Evolutionary conservation across 2,888 invertebrate genomes (phyloP).

Genomic region (Perizoma flavofasciatum): DNA sequence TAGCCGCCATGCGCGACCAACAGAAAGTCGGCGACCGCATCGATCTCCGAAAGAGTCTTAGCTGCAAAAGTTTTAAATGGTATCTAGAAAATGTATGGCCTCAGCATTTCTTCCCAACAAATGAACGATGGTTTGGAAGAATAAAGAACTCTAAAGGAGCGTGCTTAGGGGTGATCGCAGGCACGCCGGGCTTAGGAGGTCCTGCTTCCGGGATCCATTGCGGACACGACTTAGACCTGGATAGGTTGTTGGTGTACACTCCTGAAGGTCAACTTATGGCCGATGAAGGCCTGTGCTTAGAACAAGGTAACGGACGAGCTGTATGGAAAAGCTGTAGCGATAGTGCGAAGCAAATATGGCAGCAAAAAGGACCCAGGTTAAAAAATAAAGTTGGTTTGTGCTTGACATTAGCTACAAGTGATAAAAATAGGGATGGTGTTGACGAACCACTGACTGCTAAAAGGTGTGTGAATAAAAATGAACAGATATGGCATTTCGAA

Average conservation of each 20-base stretch:
- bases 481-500: constrained; percentile 88
- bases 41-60: constrained; percentile 86
- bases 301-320: constrained; percentile 86
- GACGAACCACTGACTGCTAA: constrained; percentile 81
- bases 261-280: constrained; percentile 90
- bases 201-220: constrained; percentile 88
- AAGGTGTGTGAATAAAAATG: constrained; percentile 80
- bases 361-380: constrained; percentile 74
- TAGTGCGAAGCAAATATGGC: constrained; percentile 88
- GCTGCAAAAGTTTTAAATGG: constrained; percentile 96
- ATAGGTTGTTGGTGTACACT: constrained; percentile 89
- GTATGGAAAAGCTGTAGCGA: constrained; percentile 89
- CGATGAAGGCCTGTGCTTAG: constrained; percentile 94
- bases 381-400: constrained; percentile 64
- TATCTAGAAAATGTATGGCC: constrained; percentile 98
- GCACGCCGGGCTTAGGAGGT: constrained; percentile 87
- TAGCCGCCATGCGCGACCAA: constrained; percentile 81
- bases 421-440: constrained; percentile 53
- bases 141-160: constrained; percentile 83
- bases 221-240: constrained; percentile 80
- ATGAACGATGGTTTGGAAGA: constrained; percentile 94
- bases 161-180: constrained; percentile 69
- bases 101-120: constrained; percentile 96
- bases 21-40: constrained; percentile 87
- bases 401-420: constrained; percentile 56